phyloP scores from a whole-genome alignment of 2,797 vertebrate species.

The Melanotaenia maccullochi region DNA sequence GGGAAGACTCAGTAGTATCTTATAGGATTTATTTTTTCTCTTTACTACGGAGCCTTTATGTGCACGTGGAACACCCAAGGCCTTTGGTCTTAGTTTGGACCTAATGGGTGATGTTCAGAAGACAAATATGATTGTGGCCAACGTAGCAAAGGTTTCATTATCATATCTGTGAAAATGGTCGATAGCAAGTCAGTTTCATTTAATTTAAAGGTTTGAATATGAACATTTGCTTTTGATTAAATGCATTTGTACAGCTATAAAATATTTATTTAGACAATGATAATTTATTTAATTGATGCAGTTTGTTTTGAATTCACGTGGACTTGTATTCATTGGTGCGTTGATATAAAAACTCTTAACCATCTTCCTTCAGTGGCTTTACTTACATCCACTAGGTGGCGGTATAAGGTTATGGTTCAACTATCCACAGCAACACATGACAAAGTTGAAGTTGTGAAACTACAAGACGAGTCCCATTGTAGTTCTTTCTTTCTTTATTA shows the following conservation, averaged over 20 bases:
- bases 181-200: constrained; percentile 8
- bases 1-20: not conserved
- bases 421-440: not conserved
- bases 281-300: constrained; percentile 54
- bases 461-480: constrained; percentile 2
- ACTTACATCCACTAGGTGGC: constrained; percentile 63
- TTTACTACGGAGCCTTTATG: not conserved
- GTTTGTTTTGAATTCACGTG: constrained; percentile 49
- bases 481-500: constrained; percentile 18
- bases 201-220: constrained; percentile 35
- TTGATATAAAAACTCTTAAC: constrained; percentile 41
- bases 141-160: constrained; percentile 17
- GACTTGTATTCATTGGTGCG: constrained; percentile 33
- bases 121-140: constrained; percentile 53
- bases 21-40: not conserved
- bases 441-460: not conserved
- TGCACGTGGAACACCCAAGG: not conserved
- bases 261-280: constrained; percentile 59
- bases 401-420: constrained; percentile 1
- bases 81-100: constrained; percentile 41
- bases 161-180: constrained; percentile 30
- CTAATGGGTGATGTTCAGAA: constrained; percentile 18
- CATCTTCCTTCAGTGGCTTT: constrained; percentile 3
- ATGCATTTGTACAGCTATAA: constrained; percentile 54
- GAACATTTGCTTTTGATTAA: constrained; percentile 41